Base-by-base conservation (phyloP, 2,113 vertebrate species). In the Echinops telfairi region DNA sequence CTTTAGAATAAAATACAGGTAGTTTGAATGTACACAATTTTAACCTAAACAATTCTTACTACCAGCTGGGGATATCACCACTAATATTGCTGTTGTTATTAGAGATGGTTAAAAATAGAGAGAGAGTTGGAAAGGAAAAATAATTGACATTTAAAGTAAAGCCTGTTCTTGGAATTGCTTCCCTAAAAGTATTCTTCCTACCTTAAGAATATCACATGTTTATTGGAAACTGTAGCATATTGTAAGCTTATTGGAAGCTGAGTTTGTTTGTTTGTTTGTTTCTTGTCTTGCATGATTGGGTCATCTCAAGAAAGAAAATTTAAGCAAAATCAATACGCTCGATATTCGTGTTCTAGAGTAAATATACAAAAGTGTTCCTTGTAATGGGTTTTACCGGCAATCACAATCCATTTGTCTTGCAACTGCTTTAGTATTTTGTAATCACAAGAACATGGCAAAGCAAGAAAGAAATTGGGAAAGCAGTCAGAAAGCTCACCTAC, bases 271-370 rank as follows among this genome's bases (percentile, higher is more conserved):
- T 40, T 62, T 62, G 60, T 62, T 62, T 91, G 22, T 86, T 76
- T 96, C 85, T 91, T 53, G 76, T 81, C 9, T 14, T 85, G 17
- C 38, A 38, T 90, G 19, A 95, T 79, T 90, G 83, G 86, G 40
- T 94, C 88, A 90, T 70, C 53, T 6, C 62, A 92, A 86, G 83
- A 95, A 94, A 90, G 53, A 96, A 95, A 94, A 92, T 91, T 95
- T 91, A 95, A 97, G 88, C 29, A 86, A 92, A 95, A 96, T 96
- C 93, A 96, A 94, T 95, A 90, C 58, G 89, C 38, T 95, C 88
- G 94, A 92, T 95, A 96, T 88, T 47, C 47, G 87, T 83, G 73
- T 94, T 90, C 81, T 95, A 92, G 68, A 96, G 83, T 95, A 96
- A 95, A 91, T 91, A 89, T 33, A 89, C 83, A 83, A 75, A 96